These are phyloP conservation scores for Neuroscelio doddi DNA, from an alignment of 2,888 invertebrate genomes.

Conservation along the genomic window DNA sequence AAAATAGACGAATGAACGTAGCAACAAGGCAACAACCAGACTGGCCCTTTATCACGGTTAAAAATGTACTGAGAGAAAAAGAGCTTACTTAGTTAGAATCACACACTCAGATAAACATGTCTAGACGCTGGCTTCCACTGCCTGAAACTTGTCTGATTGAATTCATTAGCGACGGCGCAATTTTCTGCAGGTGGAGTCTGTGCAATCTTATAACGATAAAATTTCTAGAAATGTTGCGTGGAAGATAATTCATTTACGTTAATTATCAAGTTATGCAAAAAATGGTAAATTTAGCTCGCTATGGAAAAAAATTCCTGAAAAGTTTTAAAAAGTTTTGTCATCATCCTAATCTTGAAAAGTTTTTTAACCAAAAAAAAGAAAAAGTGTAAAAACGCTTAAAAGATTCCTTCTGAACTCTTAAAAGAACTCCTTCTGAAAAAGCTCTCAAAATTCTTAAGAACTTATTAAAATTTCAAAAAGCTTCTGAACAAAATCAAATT, in stretches of 20 bases:
- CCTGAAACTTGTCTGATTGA: constrained; percentile 47
- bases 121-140: constrained; percentile 35
- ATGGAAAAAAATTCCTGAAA: too few species aligned
- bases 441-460: too few species aligned
- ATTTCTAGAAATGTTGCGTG: not conserved
- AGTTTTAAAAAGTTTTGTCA: too few species aligned
- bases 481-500: too few species aligned
- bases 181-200: constrained; percentile 11
- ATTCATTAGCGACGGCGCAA: constrained; percentile 39
- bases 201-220: not conserved
- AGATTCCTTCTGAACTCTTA: too few species aligned
- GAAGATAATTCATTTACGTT: not conserved
- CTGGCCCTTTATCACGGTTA: constrained; percentile 30
- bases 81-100: constrained; percentile 45
- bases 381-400: too few species aligned
- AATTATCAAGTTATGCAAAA: too few species aligned
- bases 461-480: too few species aligned
- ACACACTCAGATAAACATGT: constrained; percentile 44
- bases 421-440: too few species aligned
- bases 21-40: constrained; percentile 9
- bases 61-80: constrained; percentile 27
- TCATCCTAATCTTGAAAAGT: too few species aligned
- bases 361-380: too few species aligned
- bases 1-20: constrained; percentile 22
- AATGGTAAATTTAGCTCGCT: not conserved